A percentile compares a stretch with the other conserved stretches of the same genome.
Conservation (phyloP, 2,113 vertebrate species). For the Epinephelus cyanopodus region DNA sequence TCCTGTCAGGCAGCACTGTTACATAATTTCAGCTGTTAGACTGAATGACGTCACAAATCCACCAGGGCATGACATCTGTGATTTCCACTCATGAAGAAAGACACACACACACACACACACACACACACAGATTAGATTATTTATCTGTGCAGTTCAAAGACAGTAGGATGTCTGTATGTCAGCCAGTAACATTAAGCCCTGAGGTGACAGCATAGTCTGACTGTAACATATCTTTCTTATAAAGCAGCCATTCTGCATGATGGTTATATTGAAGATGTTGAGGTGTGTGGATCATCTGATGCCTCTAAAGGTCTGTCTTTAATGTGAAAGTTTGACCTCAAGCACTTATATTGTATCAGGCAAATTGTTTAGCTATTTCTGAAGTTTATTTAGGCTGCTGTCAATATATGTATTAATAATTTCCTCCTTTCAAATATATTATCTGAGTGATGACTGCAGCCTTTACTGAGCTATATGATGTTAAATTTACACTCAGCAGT, state of each 20-base stretch:
- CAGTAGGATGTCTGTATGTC: background rate
- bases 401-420: background rate
- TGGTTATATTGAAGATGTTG: background rate
- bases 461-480: background rate
- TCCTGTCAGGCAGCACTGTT: conserved; percentile 44
- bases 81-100: conserved; percentile 18
- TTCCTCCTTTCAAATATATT: background rate
- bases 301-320: background rate
- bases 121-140: background rate
- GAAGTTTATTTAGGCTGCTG: background rate
- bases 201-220: background rate
- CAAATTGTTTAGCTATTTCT: background rate
- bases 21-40: conserved; percentile 54
- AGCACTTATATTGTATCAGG: background rate
- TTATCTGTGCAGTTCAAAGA: background rate
- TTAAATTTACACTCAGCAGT: background rate
- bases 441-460: background rate
- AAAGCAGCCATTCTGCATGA: background rate
- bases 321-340: background rate
- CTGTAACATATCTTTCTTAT: background rate
- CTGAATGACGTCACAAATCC: conserved; percentile 43
- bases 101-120: background rate
- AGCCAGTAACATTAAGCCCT: background rate
- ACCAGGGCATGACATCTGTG: conserved; percentile 20
- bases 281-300: background rate